Evolutionary conservation across 2,888 invertebrate genomes (phyloP), one percentile per base, ranked within the genome.

Genomic region (Hartigia nigra): DNA sequence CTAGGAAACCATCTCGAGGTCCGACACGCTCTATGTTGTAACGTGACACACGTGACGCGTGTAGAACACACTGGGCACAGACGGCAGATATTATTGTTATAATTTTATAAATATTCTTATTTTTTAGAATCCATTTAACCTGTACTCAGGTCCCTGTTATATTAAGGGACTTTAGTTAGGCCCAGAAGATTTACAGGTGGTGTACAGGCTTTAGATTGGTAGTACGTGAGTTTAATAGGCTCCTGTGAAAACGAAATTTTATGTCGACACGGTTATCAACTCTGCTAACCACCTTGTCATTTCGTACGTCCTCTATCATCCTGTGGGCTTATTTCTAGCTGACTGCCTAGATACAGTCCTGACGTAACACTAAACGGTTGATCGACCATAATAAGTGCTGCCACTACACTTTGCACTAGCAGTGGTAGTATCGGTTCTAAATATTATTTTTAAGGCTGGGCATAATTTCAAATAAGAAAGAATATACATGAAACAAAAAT

Each of bases 191-290:
- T 55, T 23, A 9, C 23, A 55, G 72, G 32, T 31, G 31, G 72
- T 32, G 31, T 72, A 72, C 72, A 55, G 72, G 72, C 72, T 72
- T 72, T 72, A 70, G 70, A 70, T 32, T 32, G 70, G 70, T 70
- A 31, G 31, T 72, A 74, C 76, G 78, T 74, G 74, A 76, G 78
- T 74, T 79, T 79, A 79, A 79, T 79, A 79, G 78, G 76, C 72
- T 74, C 69, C 31, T 31, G 76, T 76, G 76, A 76, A 79, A 79
- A 79, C 69, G 76, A 76, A 79, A 79, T 79, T 79, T 79, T 79
- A 79, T 70, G n/a, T 55, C 69, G 35, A 31, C 39, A 72, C 74
- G 34, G 76, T 78, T 75, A 78, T 78, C 78, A 69, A 34, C 55
- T 69, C 37, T 69, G 72, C 72, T 72, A 72, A 72, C 72, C 72